Percentiles rank a stretch among this genome's conserved stretches.
Evolutionary conservation across 1,140 invertebrate genomes (phyloP).

Genomic region (Papilio machaon): DNA sequence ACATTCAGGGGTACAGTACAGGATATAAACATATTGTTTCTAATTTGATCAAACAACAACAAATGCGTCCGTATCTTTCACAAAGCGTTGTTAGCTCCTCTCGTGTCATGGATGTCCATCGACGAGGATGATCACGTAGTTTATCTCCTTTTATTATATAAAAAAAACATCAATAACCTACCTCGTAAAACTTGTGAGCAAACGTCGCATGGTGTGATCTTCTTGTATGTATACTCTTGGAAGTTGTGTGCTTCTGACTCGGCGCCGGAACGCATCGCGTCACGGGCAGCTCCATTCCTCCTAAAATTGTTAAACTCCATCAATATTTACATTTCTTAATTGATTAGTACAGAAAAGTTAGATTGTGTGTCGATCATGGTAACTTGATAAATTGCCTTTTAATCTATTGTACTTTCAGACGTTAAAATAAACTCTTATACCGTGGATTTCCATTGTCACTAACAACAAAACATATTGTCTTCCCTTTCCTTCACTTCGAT

Average conservation of each 20-base stretch:
- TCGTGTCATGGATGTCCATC: too few relatives aligned
- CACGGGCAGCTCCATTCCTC: constrained; percentile 88
- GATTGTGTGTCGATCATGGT: background rate
- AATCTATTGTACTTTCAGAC: background rate
- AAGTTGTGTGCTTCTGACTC: constrained; percentile 90
- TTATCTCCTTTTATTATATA: too few relatives aligned
- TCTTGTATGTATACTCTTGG: constrained; percentile 97
- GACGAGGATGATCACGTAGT: too few relatives aligned
- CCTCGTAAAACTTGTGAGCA: constrained; percentile 95
- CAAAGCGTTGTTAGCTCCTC: too few relatives aligned
- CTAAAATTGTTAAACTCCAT: constrained; percentile 79
- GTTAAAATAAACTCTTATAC: background rate
- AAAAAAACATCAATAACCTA: constrained; percentile 68
- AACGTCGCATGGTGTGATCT: constrained; percentile 96
- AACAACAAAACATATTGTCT: background rate
- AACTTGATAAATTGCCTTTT: constrained; percentile 13
- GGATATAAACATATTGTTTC: too few relatives aligned
- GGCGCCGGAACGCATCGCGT: constrained; percentile 81
- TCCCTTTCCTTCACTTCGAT: background rate
- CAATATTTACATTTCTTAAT: constrained; percentile 32
- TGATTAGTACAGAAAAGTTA: background rate
- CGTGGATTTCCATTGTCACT: background rate
- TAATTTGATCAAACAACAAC: too few relatives aligned
- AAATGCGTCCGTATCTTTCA: too few relatives aligned
- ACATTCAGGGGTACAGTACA: too few relatives aligned